These are phyloP conservation scores for Hoplodrina ambigua DNA, from an alignment of 2,888 invertebrate genomes.

Conservation along the genomic window DNA sequence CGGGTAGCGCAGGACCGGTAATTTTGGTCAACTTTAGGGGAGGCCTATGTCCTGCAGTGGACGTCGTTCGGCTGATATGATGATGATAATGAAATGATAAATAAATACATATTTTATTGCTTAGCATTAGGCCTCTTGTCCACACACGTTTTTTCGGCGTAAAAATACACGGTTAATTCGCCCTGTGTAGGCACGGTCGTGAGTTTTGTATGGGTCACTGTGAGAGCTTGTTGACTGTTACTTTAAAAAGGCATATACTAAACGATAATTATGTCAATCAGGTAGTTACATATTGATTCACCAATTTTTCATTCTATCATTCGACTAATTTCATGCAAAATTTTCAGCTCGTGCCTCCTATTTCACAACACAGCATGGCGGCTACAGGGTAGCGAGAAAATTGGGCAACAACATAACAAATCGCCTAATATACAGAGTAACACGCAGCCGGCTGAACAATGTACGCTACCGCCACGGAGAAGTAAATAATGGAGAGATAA, in stretches of 20 bases:
- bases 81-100: no score
- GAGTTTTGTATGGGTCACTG: no score
- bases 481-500: slow-evolving; percentile 41
- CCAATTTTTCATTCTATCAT: slow-evolving; percentile 28
- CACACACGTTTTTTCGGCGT: no score
- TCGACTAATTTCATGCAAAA: slow-evolving; percentile 34
- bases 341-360: slow-evolving; percentile 38
- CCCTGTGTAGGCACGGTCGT: no score
- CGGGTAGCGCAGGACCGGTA: no score
- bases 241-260: background rate
- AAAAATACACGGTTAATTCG: no score
- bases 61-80: no score
- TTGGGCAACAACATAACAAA: slow-evolving; percentile 63
- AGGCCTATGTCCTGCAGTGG: no score
- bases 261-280: background rate
- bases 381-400: slow-evolving; percentile 48
- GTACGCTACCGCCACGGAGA: slow-evolving; percentile 39
- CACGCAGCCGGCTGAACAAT: slow-evolving; percentile 64
- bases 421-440: slow-evolving; percentile 64
- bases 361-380: slow-evolving; percentile 38
- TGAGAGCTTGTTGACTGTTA: no score
- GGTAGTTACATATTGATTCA: slow-evolving; percentile 25
- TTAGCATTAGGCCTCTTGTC: no score
- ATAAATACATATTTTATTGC: background rate
- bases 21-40: no score